Conservation (phyloP, 1,140 invertebrate species). For the Leptopilina clavipes region DNA sequence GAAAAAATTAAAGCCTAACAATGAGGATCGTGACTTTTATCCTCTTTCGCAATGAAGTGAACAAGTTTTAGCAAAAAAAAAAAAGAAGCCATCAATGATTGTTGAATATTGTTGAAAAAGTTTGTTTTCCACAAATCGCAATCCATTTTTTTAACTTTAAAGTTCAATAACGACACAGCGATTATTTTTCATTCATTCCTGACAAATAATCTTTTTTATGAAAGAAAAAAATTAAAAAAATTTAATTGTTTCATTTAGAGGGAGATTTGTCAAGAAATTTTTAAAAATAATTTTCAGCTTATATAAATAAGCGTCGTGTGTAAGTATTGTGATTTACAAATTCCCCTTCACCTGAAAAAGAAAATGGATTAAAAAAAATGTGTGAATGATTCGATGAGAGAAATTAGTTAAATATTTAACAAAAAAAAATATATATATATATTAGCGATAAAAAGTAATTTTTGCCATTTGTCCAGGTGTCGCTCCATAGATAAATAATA, state of each 20-base stretch:
- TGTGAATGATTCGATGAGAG: not conserved
- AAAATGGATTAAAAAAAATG: not conserved
- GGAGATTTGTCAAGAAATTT: not conserved
- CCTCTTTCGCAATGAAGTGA: not conserved
- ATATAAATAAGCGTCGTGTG: slow-evolving; percentile 3
- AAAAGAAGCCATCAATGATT: slow-evolving; percentile 1
- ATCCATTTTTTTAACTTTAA: not conserved
- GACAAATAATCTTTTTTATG: not conserved
- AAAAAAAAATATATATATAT: not conserved
- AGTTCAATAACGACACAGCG: not conserved
- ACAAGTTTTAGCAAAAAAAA: not conserved
- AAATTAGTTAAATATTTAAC: not conserved
- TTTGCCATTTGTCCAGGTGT: slow-evolving; percentile 28
- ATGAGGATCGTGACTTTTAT: not conserved
- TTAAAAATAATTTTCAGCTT: not conserved
- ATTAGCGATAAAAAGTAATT: not conserved
- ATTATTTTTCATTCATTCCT: not conserved
- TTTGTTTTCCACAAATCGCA: not conserved
- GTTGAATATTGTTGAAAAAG: slow-evolving; percentile 16
- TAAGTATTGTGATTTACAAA: not conserved
- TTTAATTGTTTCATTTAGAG: not conserved
- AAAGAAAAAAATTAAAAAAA: not conserved
- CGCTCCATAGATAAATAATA: slow-evolving; percentile 22
- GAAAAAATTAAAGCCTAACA: not conserved
- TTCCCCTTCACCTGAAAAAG: no score